Conservation (phyloP, 2,888 invertebrate genomes). For the Mellilla xanthometata region DNA sequence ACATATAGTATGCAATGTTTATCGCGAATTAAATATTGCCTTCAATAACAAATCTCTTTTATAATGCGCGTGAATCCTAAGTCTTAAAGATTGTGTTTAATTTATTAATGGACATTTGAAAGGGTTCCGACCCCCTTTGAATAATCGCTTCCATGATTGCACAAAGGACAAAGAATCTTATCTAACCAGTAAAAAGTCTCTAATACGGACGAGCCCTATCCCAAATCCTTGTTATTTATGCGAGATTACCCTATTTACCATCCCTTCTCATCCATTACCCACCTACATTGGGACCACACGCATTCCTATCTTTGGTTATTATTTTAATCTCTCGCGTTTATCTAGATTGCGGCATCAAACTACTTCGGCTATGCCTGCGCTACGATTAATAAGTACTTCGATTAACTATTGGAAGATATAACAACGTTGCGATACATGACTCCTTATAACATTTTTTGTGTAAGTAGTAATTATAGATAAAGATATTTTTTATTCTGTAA, state of each 20-base stretch:
- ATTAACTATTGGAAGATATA: not conserved
- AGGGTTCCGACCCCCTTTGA: not conserved
- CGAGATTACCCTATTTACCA: slow-evolving; percentile 10
- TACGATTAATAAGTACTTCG: not conserved
- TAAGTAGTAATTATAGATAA: too few species aligned
- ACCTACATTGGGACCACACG: slow-evolving; percentile 20
- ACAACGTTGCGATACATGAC: too few species aligned
- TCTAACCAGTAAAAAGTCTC: slow-evolving; percentile 10
- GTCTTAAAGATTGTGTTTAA: too few species aligned
- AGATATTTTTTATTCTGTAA: too few species aligned
- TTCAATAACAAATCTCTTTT: too few species aligned
- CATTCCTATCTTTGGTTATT: slow-evolving; percentile 18
- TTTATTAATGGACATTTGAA: too few species aligned
- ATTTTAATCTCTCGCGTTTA: slow-evolving; percentile 18
- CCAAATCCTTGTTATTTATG: slow-evolving; percentile 20
- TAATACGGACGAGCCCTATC: slow-evolving; percentile 15
- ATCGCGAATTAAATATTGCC: too few species aligned
- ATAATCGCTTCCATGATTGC: not conserved
- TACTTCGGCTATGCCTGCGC: not conserved
- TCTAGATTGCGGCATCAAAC: slow-evolving; percentile 11
- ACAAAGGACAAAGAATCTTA: slow-evolving; percentile 8
- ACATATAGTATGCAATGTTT: too few species aligned
- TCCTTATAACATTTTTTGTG: too few species aligned
- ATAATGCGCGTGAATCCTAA: too few species aligned
- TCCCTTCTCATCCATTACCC: slow-evolving; percentile 10